Percentiles rank a stretch among this genome's conserved stretches.
These are phyloP conservation scores for Sebastes variabilis DNA, from an alignment of 2,797 vertebrate genomes.

Conservation along the genomic window DNA sequence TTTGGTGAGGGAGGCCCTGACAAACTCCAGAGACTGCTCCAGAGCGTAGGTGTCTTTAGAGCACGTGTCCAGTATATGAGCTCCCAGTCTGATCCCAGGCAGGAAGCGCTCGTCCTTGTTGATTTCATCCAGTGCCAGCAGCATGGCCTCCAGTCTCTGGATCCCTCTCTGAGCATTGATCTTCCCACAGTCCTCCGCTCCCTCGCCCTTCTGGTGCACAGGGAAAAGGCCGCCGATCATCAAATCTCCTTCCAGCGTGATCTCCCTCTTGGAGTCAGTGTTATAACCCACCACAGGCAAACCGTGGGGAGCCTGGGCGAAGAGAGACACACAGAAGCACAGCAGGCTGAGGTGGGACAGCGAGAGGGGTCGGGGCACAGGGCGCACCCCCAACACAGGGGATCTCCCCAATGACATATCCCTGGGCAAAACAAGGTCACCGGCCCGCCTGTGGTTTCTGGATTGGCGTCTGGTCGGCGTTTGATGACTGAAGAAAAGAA, in stretches of 20 bases:
- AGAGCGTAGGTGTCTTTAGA: conserved; percentile 98
- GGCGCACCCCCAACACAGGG: conserved; percentile 64
- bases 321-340: conserved; percentile 70
- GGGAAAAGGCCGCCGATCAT: conserved; percentile 97
- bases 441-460: conserved; percentile 42
- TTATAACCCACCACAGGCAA: conserved; percentile 78
- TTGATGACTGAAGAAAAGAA: conserved; percentile 44
- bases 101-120: conserved; percentile 91
- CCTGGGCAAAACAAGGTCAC: conserved; percentile 54
- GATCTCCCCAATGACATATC: conserved; percentile 78
- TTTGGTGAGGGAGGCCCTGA: conserved; percentile 94
- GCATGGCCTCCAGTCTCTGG: conserved; percentile 98
- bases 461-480: conserved; percentile 45
- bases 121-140: conserved; percentile 95
- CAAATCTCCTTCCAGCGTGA: conserved; percentile 94
- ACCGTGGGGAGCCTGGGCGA: conserved; percentile 71
- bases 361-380: conserved; percentile 65
- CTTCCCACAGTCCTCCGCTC: conserved; percentile 91
- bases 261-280: conserved; percentile 89
- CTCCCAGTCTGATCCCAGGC: conserved; percentile 91
- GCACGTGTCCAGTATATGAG: conserved; percentile 97
- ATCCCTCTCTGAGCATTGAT: conserved; percentile 97
- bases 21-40: conserved; percentile 97
- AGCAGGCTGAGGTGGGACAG: conserved; percentile 73
- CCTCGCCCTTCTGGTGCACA: conserved; percentile 94